Conservation (phyloP, 2,797 vertebrate genomes). For the Squalus acanthias region DNA sequence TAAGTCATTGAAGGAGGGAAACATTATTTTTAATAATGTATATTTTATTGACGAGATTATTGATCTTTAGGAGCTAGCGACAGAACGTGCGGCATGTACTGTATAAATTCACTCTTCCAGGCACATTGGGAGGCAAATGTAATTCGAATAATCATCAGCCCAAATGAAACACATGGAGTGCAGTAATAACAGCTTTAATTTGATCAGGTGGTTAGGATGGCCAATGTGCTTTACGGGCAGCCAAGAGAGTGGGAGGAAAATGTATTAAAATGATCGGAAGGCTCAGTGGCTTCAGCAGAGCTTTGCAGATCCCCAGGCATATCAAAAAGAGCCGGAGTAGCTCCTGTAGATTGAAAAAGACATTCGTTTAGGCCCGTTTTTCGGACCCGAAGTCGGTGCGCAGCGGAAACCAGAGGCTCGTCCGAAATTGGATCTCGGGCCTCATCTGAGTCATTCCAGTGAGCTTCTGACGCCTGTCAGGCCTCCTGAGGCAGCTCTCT, state of each 20-base stretch:
- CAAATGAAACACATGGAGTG: neutral
- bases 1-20: neutral
- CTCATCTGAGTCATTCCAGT: neutral
- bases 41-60: conserved; percentile 14
- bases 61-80: neutral
- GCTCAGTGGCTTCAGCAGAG: neutral
- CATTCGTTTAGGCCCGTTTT: neutral
- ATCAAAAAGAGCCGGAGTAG: neutral
- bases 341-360: neutral
- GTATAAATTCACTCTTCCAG: neutral
- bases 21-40: neutral
- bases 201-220: neutral
- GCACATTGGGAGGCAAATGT: neutral
- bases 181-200: neutral
- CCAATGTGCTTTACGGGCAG: neutral
- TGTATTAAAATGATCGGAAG: neutral
- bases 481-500: neutral
- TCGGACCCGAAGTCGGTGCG: neutral
- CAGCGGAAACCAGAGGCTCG: neutral
- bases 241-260: neutral
- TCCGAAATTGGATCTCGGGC: neutral
- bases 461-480: neutral
- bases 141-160: neutral
- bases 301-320: neutral
- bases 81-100: neutral